Conservation (phyloP, 2,888 invertebrate genomes). For the Parnassius apollo region DNA sequence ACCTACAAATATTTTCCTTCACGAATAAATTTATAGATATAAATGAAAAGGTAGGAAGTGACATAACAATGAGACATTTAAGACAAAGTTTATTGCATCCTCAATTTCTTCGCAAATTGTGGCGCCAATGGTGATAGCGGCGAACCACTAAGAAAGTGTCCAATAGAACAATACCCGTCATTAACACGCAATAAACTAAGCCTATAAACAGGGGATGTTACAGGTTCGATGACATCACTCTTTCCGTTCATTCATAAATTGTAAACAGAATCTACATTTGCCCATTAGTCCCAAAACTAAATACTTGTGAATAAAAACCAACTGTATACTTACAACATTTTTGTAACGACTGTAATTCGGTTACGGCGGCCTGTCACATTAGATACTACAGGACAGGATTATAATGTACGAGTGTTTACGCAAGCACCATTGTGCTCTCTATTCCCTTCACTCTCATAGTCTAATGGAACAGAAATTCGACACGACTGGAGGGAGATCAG, state of each 20-base stretch:
- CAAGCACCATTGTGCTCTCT: too few relatives aligned
- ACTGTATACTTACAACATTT: too few relatives aligned
- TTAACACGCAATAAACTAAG: constrained; percentile 53
- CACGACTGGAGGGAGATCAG: too few relatives aligned
- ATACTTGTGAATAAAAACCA: too few relatives aligned
- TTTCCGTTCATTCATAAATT: constrained; percentile 21
- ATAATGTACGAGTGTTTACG: too few relatives aligned
- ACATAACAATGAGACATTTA: constrained; percentile 25
- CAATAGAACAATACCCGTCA: constrained; percentile 29
- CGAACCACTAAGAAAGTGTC: constrained; percentile 37
- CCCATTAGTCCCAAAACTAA: background rate
- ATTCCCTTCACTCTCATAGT: too few relatives aligned
- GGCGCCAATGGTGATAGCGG: constrained; percentile 50
- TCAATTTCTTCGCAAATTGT: constrained; percentile 28
- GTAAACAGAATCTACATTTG: background rate
- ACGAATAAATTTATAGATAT: background rate
- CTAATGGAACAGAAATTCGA: too few relatives aligned
- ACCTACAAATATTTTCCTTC: background rate
- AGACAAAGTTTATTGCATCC: constrained; percentile 32
- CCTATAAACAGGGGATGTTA: constrained; percentile 51
- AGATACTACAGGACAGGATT: too few relatives aligned
- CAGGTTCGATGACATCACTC: constrained; percentile 30
- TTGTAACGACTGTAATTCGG: too few relatives aligned
- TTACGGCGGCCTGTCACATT: too few relatives aligned
- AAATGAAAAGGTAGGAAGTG: constrained; percentile 26